Evolutionary conservation across 2,113 vertebrate species (phyloP).

Genomic region (Nothoprocta pentlandii): DNA sequence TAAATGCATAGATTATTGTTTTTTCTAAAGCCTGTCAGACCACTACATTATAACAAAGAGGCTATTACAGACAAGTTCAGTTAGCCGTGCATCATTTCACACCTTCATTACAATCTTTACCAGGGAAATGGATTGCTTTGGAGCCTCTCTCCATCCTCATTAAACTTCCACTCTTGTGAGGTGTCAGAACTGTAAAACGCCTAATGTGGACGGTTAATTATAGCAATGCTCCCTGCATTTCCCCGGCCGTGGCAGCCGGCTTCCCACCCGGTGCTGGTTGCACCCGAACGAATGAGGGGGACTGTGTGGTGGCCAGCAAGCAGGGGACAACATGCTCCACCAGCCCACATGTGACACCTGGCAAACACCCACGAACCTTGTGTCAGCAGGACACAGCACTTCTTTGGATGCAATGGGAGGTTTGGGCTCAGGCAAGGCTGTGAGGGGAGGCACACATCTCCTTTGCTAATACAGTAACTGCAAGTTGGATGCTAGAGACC

Average conservation of each 20-base stretch:
- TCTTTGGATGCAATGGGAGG: background rate
- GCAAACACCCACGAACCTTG: background rate
- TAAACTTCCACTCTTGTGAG: slow-evolving; percentile 66
- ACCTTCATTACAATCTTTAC: slow-evolving; percentile 64
- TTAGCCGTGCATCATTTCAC: slow-evolving; percentile 66
- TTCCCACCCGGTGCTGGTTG: background rate
- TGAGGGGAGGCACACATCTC: background rate
- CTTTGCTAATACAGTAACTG: background rate
- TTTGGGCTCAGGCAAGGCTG: background rate
- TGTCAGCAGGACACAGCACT: background rate
- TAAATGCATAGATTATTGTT: background rate
- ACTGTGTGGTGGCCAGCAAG: background rate
- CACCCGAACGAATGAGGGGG: background rate
- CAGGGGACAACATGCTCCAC: background rate
- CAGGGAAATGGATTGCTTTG: slow-evolving; percentile 70
- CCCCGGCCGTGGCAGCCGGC: background rate
- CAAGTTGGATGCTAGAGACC: background rate
- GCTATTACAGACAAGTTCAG: slow-evolving; percentile 43
- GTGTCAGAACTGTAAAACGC: slow-evolving; percentile 69
- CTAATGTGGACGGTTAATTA: slow-evolving; percentile 74
- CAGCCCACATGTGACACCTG: background rate
- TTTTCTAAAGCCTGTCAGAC: slow-evolving; percentile 31
- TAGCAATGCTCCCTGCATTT: background rate
- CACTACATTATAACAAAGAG: slow-evolving; percentile 38
- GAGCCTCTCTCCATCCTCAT: slow-evolving; percentile 64